These are phyloP conservation scores for Saccostrea glomerata DNA, from an alignment of 1,140 invertebrate genomes.

Conservation along the genomic window DNA sequence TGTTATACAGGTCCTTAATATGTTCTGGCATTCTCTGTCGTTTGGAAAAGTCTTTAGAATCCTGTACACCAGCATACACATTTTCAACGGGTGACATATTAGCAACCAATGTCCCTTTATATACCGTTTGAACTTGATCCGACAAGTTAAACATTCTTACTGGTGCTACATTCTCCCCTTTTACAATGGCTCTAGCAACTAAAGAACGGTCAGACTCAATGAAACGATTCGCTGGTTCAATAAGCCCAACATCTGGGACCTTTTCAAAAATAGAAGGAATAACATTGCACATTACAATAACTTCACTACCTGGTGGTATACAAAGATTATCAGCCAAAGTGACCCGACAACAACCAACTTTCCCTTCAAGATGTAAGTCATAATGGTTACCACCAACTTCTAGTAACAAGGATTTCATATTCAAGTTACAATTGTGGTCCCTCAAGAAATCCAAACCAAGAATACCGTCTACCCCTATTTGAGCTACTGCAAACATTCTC, in stretches of 20 bases:
- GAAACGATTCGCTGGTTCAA: constrained; percentile 36
- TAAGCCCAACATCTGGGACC: neutral
- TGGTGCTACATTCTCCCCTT: no score
- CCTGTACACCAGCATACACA: no score
- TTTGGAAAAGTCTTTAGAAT: neutral
- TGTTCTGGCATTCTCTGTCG: constrained; percentile 40
- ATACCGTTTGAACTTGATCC: no score
- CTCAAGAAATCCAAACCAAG: constrained; percentile 41
- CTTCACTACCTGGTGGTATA: constrained; percentile 19
- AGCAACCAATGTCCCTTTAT: no score
- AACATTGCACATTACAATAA: constrained; percentile 8
- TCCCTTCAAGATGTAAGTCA: constrained; percentile 34
- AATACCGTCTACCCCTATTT: constrained; percentile 35
- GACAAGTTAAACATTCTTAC: no score
- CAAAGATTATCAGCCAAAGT: constrained; percentile 30
- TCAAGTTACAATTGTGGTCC: neutral
- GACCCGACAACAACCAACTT: constrained; percentile 32
- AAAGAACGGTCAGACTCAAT: neutral
- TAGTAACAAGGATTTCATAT: neutral
- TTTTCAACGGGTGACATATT: no score
- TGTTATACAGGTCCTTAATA: constrained; percentile 37
- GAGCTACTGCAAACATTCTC: constrained; percentile 6
- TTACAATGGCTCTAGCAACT: no score
- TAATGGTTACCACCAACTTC: neutral
- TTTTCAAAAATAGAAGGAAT: neutral